These are phyloP conservation scores for Ranitomeya imitator DNA, from an alignment of 2,113 vertebrate species.

Conservation along the genomic window DNA sequence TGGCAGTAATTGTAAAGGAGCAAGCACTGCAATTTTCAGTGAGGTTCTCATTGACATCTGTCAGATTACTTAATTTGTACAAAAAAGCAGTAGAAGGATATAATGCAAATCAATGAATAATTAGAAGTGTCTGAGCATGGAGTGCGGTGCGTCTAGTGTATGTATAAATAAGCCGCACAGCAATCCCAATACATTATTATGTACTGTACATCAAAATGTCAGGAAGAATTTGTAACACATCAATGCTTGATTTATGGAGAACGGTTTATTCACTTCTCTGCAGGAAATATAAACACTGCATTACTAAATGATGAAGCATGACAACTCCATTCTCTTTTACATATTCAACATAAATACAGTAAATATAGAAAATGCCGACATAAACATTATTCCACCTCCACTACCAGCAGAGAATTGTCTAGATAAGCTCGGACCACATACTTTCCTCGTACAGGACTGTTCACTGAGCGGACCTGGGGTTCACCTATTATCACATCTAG, in stretches of 20 bases:
- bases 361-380: slow-evolving; percentile 36
- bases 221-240: slow-evolving; percentile 57
- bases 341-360: slow-evolving; percentile 36
- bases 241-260: slow-evolving; percentile 55
- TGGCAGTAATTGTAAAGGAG: too few relatives aligned
- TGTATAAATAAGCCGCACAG: slow-evolving; percentile 45
- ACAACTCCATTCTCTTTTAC: slow-evolving; percentile 51
- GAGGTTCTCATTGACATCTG: too few relatives aligned
- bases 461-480: neutral
- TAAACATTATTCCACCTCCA: slow-evolving; percentile 17
- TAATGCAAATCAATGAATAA: slow-evolving; percentile 53
- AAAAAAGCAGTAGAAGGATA: slow-evolving; percentile 10
- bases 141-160: slow-evolving; percentile 32
- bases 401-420: neutral
- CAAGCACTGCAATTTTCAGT: too few relatives aligned
- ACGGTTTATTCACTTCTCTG: slow-evolving; percentile 51
- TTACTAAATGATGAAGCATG: slow-evolving; percentile 55
- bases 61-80: too few relatives aligned
- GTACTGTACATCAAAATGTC: slow-evolving; percentile 56
- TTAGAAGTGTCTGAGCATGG: slow-evolving; percentile 41
- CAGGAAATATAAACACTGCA: slow-evolving; percentile 55
- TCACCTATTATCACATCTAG: neutral
- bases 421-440: neutral
- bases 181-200: slow-evolving; percentile 50
- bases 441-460: neutral